Conservation (phyloP, 1,140 invertebrate species). For the Meteorus sp. region DNA sequence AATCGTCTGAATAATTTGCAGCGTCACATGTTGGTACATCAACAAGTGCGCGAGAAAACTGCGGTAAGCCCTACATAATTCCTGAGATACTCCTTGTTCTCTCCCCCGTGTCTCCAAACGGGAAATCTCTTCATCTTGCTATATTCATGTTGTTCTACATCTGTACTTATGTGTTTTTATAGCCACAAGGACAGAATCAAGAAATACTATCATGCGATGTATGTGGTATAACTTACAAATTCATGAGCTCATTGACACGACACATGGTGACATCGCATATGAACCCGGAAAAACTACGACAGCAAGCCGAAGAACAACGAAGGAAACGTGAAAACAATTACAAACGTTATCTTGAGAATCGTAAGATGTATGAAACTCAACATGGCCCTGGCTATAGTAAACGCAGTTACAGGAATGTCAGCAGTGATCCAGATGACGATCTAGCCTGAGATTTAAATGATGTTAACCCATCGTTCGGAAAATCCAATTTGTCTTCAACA, state of each 20-base stretch:
- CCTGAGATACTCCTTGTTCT: no score
- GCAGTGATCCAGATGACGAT: constrained; percentile 23
- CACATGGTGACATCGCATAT: constrained; percentile 58
- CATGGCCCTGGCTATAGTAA: constrained; percentile 38
- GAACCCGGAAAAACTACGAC: constrained; percentile 54
- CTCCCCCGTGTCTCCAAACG: no score
- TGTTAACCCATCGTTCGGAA: neutral
- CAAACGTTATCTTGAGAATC: constrained; percentile 53
- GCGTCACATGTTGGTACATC: constrained; percentile 59
- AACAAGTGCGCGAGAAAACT: constrained; percentile 50
- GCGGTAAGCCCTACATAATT: constrained; percentile 22
- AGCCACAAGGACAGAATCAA: constrained; percentile 47
- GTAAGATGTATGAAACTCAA: constrained; percentile 56
- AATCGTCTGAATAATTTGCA: constrained; percentile 59
- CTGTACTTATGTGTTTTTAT: neutral
- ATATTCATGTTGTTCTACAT: neutral
- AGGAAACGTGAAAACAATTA: constrained; percentile 56
- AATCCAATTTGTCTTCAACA: neutral
- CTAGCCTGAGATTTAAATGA: constrained; percentile 21
- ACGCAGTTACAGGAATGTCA: constrained; percentile 34
- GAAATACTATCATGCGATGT: constrained; percentile 56
- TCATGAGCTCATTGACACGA: constrained; percentile 57
- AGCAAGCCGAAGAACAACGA: constrained; percentile 57
- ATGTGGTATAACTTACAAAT: constrained; percentile 58
- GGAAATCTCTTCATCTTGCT: neutral